Base-by-base conservation (phyloP, 2,797 vertebrate genomes). In the Garrulus glandarius region DNA sequence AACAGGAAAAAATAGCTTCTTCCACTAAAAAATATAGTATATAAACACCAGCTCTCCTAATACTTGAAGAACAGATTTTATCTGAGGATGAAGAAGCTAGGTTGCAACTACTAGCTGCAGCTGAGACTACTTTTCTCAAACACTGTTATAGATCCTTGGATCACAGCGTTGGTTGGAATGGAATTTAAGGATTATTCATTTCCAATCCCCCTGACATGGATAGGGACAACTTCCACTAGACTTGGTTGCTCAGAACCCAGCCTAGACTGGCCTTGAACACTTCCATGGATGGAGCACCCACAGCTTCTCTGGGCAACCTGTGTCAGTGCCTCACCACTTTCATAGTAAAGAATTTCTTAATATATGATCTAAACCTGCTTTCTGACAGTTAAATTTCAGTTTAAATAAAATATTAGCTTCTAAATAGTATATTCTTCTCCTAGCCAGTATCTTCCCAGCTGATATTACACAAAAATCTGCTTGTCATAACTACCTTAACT, bases 161-260 rank as follows among this genome's bases (percentile, higher is more conserved):
- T 13, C 22, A 32, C 18, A 36, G 9, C 15, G 34, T 23, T 44
- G 34, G 2, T 10, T 71, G 11, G 34, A 64, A 70, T 13, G 14
- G 6, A 46, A 30, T 6, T 36, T 46, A 37, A 64, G 41, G 18
- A 59, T 14, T 20, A 29, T 10, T 4, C 10, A 11, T 9, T 34
- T 39, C 21, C 21, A 46, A 27, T 0, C 1, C 4, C 26, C 8
- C n/a, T 46, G 16, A 1, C 8, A 46, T 11, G 39, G 29, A 1
- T 12, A 23, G 4, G 18, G 34, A 34, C 18, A 15, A 0, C 2
- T 34, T 32, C 18, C 13, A 5, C 22, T 6, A 20, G 10, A 32
- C 1, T 34, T 36, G 10, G 1, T 26, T 41, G 13, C 34, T 65
- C 52, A 46, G 2, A 15, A 3, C 4, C 8, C 7, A 34, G 17